These are phyloP conservation scores for Agonum fuliginosum DNA, from an alignment of 2,888 invertebrate genomes.

Conservation along the genomic window DNA sequence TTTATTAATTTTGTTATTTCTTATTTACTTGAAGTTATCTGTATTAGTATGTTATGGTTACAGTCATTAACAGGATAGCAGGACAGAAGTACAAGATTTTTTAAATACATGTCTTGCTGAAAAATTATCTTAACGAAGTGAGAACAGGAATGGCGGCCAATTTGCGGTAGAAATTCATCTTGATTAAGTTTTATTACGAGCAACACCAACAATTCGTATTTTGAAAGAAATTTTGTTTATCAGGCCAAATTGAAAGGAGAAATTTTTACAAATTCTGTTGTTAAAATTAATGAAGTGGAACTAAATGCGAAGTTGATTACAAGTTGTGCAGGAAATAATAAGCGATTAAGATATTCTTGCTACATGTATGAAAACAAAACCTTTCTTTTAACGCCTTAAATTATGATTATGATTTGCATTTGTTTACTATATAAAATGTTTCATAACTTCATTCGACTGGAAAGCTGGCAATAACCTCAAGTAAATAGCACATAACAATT, in stretches of 20 bases:
- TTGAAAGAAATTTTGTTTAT: conserved; percentile 22
- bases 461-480: conserved; percentile 9
- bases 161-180: not conserved
- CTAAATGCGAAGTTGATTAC: conserved; percentile 26
- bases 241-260: conserved; percentile 30
- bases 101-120: too few relatives aligned
- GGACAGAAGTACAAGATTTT: too few relatives aligned
- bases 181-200: conserved; percentile 23
- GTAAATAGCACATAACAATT: too few relatives aligned
- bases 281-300: conserved; percentile 29
- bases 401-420: conserved; percentile 9
- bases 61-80: too few relatives aligned
- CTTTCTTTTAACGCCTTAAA: conserved; percentile 24
- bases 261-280: conserved; percentile 25
- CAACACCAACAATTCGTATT: not conserved
- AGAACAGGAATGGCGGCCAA: too few relatives aligned
- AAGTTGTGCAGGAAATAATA: conserved; percentile 35
- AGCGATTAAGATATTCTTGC: conserved; percentile 26
- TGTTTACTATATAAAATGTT: conserved; percentile 27
- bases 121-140: too few relatives aligned
- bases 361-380: conserved; percentile 13
- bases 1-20: too few relatives aligned
- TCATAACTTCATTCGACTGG: conserved; percentile 3
- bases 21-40: too few relatives aligned
- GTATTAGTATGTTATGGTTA: too few relatives aligned